phyloP scores from a whole-genome alignment of 23 tunicate genomes.

The Styela plicata region DNA sequence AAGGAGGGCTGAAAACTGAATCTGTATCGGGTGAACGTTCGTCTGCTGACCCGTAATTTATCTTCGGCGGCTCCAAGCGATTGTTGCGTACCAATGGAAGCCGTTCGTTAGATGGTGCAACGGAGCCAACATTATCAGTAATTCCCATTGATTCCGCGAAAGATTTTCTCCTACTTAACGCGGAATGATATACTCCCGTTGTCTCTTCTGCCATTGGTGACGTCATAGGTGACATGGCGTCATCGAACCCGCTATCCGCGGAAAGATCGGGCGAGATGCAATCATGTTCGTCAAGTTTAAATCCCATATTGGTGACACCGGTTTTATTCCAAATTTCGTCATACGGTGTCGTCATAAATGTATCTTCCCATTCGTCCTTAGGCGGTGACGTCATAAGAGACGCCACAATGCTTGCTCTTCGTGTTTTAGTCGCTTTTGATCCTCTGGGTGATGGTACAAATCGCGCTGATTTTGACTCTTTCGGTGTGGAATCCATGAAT shows the following conservation, averaged over 20 bases:
- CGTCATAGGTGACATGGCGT: neutral
- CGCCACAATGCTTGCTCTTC: neutral
- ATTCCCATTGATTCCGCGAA: constrained; percentile 24
- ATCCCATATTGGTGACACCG: constrained; percentile 10
- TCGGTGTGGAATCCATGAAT: neutral
- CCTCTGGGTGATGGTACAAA: neutral
- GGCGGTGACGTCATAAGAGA: neutral
- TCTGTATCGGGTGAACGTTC: neutral
- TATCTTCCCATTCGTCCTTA: neutral
- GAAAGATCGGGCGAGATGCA: neutral
- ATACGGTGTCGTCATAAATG: neutral
- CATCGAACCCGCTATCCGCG: neutral
- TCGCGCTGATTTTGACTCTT: neutral
- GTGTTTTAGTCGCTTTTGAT: neutral
- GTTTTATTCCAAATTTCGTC: neutral
- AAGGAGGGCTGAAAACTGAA: neutral
- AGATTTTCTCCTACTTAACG: constrained; percentile 56
- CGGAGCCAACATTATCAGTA: neutral
- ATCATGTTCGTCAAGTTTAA: neutral
- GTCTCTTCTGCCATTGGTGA: neutral
- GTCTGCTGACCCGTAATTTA: neutral
- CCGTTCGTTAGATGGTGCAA: neutral
- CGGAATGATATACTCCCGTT: constrained; percentile 41
- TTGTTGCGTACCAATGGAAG: neutral
- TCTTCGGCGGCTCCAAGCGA: neutral